Base-by-base conservation (phyloP, 2,113 vertebrate species). In the Chaetorhynchus papuensis region DNA sequence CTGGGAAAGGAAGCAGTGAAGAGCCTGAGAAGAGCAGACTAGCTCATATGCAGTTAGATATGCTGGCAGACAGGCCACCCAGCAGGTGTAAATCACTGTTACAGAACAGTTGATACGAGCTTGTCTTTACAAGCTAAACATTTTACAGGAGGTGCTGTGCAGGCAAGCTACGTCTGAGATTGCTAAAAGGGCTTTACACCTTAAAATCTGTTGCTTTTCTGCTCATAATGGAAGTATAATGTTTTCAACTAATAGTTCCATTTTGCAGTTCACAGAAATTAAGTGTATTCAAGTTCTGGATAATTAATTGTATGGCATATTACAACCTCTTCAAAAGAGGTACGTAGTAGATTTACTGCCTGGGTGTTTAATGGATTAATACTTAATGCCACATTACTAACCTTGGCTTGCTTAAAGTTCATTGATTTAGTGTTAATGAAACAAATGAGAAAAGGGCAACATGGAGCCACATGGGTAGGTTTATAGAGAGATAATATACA, bases 341-440 rank as follows among this genome's bases (percentile, higher is more conserved):
- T 28, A 70, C 2, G 1, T 45, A 75, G 53, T 68, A 84, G 72
- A 74, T 92, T 92, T 76, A 60, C 53, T 83, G 84, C 33, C 85
- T 90, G 85, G 75, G 24, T 86, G 56, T 78, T 88, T 92, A 93
- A 93, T 87, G 74, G 80, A 85, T 93, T 88, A 87, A 60, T 85
- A 35, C 76, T 94, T 90, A 83, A 83, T 90, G 81, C 94, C 59
- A 89, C 74, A 63, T 88, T 79, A 78, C 44, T 75, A 95, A 93
- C 75, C 80, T 88, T 66, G 26, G 59, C 22, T 11, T 77, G 47
- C 44, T 75, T 91, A 72, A 91, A 86, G 83, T 92, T 95, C 71
- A 85, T 56, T 86, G 89, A 96, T 86, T 90, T 79, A 91, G 49
- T 69, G 82, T 70, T 90, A 92, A 90, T 83, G 82, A 87, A 89